Percentiles rank a stretch among this genome's conserved stretches.
Conservation (phyloP, 2,113 vertebrate species). For the Heliornis fulica region DNA sequence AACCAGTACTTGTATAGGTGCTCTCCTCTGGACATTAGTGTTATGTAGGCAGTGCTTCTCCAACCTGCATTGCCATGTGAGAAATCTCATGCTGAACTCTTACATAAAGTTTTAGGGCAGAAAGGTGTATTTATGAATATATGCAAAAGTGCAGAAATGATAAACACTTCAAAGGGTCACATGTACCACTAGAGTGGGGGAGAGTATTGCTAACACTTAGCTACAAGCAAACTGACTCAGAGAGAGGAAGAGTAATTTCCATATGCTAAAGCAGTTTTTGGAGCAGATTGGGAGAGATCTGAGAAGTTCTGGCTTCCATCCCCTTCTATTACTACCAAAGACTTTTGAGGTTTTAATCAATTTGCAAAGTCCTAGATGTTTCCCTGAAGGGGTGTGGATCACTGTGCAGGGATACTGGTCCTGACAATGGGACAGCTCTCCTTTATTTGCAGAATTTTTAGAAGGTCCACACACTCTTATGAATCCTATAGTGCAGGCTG, state of each 20-base stretch:
- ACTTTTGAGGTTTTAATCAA: constrained; percentile 26
- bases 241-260: constrained; percentile 27
- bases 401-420: neutral
- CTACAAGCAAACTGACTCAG: constrained; percentile 41
- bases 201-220: neutral
- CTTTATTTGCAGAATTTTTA: neutral
- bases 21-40: neutral
- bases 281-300: constrained; percentile 10
- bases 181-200: neutral
- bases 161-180: constrained; percentile 23
- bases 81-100: neutral
- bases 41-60: neutral
- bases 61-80: neutral
- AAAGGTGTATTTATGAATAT: neutral
- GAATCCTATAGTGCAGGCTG: neutral
- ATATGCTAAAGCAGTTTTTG: constrained; percentile 12
- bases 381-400: neutral
- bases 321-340: neutral
- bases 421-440: neutral
- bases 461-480: neutral
- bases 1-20: neutral
- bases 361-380: neutral
- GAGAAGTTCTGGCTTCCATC: constrained; percentile 23
- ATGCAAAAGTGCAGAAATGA: neutral
- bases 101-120: neutral